Evolutionary conservation across 2,113 vertebrate species (phyloP), one percentile per base, ranked within the genome.

Genomic region (Rutilus rutilus): DNA sequence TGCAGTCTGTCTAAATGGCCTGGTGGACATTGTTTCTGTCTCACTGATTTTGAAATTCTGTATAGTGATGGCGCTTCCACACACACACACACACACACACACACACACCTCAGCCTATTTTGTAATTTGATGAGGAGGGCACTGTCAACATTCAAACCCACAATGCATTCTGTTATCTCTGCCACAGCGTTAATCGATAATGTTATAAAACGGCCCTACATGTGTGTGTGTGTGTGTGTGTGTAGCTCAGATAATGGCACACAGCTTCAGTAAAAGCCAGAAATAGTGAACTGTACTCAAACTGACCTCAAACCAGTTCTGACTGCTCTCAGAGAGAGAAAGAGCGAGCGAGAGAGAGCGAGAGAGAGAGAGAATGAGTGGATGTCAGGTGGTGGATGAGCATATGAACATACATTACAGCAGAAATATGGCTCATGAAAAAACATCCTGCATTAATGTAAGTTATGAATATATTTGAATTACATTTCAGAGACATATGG

Each of bases 151-250:
- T 80, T 82, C 69, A 69, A 71, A 78, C 45, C 57, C 82, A 67
- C 83, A 87, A 85, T 85, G 86, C 71, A 75, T 84, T 87, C 64
- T 79, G 77, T 85, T 62, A 77, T 82, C 47, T 87, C 69, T 85
- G 78, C 75, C 67, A 59, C 25, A 27, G 47, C 50, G 82, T 74
- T 25, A 76, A 85, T 85, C 83, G 45, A 82, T 85, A 75, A 4
- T 75, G 76, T 78, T 80, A 64, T 79, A 25, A 77, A 85, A 85
- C 12, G 33, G n/a, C 42, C 57, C 71, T 30, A 27, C 62, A 5
- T 27, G 3, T 11, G 6, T 36, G 52, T 36, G 50, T 77, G 47
- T 78, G 17, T 21, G 67, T 39, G 27, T 69, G 69, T 73, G 39
- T 45, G 69, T 1, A n/a, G 21, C 77, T 78, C 54, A 60, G 33